phyloP scores from a whole-genome alignment of 1,140 invertebrate species.

The Penaeus indicus region DNA sequence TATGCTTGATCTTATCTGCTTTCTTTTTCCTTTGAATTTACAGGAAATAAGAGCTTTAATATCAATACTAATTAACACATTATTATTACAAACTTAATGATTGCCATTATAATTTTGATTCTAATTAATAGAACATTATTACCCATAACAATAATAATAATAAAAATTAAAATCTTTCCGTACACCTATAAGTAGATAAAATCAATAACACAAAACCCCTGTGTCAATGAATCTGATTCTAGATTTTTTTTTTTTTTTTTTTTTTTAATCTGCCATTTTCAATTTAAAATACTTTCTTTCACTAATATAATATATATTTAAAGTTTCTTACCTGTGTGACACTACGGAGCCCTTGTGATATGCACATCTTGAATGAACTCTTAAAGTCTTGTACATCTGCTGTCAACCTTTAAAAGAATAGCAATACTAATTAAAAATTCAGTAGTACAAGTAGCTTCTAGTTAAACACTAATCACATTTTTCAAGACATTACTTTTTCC shows the following conservation, averaged over 20 bases:
- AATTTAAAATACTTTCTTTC: too few relatives aligned
- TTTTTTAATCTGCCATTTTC: background rate
- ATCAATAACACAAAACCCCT: too few relatives aligned
- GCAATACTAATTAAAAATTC: conserved; percentile 58
- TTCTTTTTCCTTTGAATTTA: too few relatives aligned
- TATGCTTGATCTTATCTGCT: too few relatives aligned
- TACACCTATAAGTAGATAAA: too few relatives aligned
- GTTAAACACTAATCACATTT: background rate
- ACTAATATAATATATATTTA: background rate
- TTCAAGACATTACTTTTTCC: conserved; percentile 5
- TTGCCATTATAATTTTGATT: too few relatives aligned
- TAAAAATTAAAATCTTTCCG: too few relatives aligned
- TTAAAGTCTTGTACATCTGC: conserved; percentile 97
- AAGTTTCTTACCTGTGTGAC: conserved; percentile 79
- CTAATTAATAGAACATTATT: too few relatives aligned
- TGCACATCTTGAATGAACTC: conserved; percentile 91
- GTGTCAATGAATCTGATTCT: background rate
- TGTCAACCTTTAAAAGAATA: conserved; percentile 78
- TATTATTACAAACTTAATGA: too few relatives aligned
- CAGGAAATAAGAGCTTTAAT: too few relatives aligned
- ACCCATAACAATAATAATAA: too few relatives aligned
- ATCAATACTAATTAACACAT: too few relatives aligned
- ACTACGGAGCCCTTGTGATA: conserved; percentile 90
- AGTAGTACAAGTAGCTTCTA: background rate
- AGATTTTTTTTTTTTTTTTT: background rate